Base-by-base conservation (phyloP, 1,140 invertebrate genomes). In the Aphidius ervi region DNA sequence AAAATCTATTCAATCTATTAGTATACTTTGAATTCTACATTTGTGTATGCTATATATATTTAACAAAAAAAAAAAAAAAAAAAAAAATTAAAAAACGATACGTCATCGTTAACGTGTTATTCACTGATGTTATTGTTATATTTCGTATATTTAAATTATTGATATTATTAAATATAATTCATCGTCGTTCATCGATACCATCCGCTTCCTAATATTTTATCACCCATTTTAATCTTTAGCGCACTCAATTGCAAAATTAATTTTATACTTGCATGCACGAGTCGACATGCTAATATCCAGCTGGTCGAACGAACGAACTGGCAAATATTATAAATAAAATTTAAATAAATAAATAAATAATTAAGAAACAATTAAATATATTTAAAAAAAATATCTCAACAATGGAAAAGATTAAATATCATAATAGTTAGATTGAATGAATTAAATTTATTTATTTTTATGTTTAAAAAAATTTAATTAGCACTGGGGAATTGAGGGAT, bases 111-210 rank as follows among this genome's bases (percentile, higher is more conserved):
- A 65, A 59, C 59, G 59, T 61, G 59, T 62, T 59, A 59, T 61
- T 63, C 57, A 64, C 63, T 64, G 23, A 31, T 31, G 57, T 64
- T 65, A 65, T 61, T 64, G 63, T 65, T 65, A 65, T 62, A 53
- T 62, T 62, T 61, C 59, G 58, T 64, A 65, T 65, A 65, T 65
- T 59, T 62, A 62, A 59, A 65, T 64, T 64, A 65, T 59, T 59
- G 61, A 49, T 64, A 65, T 58, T 65, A 56, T 62, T 61, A 61
- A 56, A 63, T 50, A 58, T 57, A 20, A 16, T 52, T n/a, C 46
- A 31, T 52, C 46, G 43, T 63, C 56, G 61, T 58, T 63, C 52
- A 59, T 58, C 57, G 52, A 59, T 59, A 59, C 55, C 50, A 61
- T 61, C 57, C 57, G 56, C 49, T 54, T 37, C 43, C 50, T 53